phyloP scores from a whole-genome alignment of 2,797 vertebrate genomes.

The Falco cherrug region DNA sequence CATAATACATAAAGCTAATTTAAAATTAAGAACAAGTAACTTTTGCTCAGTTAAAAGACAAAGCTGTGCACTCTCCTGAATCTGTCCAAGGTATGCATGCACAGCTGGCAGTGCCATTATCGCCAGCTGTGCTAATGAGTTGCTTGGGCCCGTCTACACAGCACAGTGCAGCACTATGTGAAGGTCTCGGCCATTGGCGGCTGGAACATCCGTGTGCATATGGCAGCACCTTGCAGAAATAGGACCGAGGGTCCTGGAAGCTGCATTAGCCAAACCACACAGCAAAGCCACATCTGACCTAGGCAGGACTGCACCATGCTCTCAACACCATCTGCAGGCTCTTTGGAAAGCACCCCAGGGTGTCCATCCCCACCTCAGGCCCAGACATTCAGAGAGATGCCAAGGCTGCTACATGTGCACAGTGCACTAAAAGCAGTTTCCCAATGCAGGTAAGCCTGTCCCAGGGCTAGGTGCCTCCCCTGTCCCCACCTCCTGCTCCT shows the following conservation, averaged over 20 bases:
- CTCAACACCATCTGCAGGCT: not conserved
- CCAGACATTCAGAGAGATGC: rapidly evolving
- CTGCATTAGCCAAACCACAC: not conserved
- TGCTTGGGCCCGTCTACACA: not conserved
- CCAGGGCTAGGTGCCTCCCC: not conserved
- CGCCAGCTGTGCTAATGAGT: not conserved
- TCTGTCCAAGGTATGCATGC: not conserved
- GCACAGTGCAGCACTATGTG: not conserved
- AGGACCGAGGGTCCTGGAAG: rapidly evolving
- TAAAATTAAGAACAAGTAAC: not conserved
- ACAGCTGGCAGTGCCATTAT: not conserved
- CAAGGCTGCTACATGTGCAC: not conserved
- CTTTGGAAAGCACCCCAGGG: not conserved
- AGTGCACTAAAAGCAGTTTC: not conserved
- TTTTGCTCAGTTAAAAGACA: not conserved
- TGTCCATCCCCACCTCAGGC: not conserved
- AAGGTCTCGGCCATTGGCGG: not conserved
- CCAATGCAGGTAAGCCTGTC: not conserved
- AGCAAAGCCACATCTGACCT: not conserved
- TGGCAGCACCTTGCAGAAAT: not conserved
- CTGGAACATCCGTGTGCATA: not conserved
- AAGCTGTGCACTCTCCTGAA: not conserved
- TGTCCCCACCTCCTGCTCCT: not conserved
- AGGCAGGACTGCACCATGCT: not conserved
- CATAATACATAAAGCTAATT: not conserved